Evolutionary conservation across 2,797 vertebrate species (phyloP), one percentile per base, ranked within the genome.

Genomic region (Epinephelus coioides): DNA sequence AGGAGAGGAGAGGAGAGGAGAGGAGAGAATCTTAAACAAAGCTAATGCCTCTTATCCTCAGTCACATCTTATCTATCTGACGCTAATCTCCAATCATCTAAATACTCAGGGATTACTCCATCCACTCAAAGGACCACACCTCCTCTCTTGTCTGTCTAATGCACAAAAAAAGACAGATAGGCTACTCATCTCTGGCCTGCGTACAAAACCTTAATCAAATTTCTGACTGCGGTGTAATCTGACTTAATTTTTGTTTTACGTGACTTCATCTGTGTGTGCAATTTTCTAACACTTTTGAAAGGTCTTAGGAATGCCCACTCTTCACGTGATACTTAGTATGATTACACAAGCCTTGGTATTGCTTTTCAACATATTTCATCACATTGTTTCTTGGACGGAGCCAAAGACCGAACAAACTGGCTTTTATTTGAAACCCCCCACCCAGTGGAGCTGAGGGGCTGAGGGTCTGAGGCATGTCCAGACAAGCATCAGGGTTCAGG

Each of bases 71-170:
- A 89, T 91, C 86, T 82, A 23, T 18, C 27, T 49, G 38, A 63
- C 53, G 61, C 74, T 89, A 74, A 89, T 85, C 86, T 86, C 74
- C 76, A 84, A 81, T 88, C 84, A 88, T 78, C 68, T 88, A 62
- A 90, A 84, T 72, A 69, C 83, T 53, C 14, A 9, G 56, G 73
- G 79, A 86, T 89, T 81, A 83, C 73, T 79, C 30, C 54, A 43
- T 63, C 56, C 71, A 60, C 55, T 76, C 63, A 50, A 60, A 67
- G 66, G 54, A 30, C 43, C 3, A 23, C 10, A 34, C 64, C 74
- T 79, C 43, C 50, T 49, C 23, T 12, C 15, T 13, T n/a, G 4
- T 65, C 14, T 10, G 19, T 66, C 55, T 43, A 77, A 61, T 53
- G 53, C 6, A 30, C 27, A 67, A 59, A 23, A 34, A 46, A 49